Evolutionary conservation across 2,888 invertebrate genomes (phyloP).

Genomic region (Drosophila prolongata): DNA sequence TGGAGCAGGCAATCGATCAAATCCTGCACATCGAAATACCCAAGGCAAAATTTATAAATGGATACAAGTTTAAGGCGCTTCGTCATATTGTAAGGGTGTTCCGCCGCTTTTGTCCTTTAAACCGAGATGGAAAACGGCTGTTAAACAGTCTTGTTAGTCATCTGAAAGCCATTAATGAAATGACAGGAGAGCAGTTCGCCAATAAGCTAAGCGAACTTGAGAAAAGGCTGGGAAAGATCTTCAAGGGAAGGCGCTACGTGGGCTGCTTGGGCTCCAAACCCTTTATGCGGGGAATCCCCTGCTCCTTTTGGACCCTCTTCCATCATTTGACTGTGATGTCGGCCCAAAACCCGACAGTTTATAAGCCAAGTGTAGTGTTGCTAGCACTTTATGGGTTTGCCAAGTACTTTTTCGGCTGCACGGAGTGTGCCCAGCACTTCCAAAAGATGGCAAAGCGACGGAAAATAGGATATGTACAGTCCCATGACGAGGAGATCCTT

Average conservation of each 20-base stretch:
- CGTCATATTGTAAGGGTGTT: conserved; percentile 30
- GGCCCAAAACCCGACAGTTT: background rate
- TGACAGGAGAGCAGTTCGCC: conserved; percentile 47
- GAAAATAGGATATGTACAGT: conserved; percentile 7
- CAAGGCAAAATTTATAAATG: conserved; percentile 34
- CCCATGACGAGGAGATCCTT: conserved; percentile 88
- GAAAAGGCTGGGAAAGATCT: conserved; percentile 18
- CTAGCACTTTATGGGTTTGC: conserved; percentile 48
- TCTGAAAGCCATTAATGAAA: background rate
- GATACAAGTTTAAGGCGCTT: conserved; percentile 28
- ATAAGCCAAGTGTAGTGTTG: conserved; percentile 30
- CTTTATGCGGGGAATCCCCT: conserved; percentile 92
- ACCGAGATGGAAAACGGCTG: conserved; percentile 20
- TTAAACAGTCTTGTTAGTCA: conserved; percentile 17
- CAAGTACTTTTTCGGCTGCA: conserved; percentile 93
- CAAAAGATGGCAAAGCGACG: conserved; percentile 82
- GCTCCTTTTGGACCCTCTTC: conserved; percentile 96
- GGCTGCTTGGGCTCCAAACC: conserved; percentile 88
- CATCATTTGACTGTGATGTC: conserved; percentile 93
- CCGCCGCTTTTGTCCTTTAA: conserved; percentile 40
- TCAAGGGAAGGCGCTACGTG: conserved; percentile 90
- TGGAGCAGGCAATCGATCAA: conserved; percentile 92
- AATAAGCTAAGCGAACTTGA: background rate
- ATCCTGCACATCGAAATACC: conserved; percentile 81
- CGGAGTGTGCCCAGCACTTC: conserved; percentile 94